Percentiles rank a stretch among this genome's conserved stretches.
Conservation (phyloP, 2,888 invertebrate genomes). For the Myopa testacea region DNA sequence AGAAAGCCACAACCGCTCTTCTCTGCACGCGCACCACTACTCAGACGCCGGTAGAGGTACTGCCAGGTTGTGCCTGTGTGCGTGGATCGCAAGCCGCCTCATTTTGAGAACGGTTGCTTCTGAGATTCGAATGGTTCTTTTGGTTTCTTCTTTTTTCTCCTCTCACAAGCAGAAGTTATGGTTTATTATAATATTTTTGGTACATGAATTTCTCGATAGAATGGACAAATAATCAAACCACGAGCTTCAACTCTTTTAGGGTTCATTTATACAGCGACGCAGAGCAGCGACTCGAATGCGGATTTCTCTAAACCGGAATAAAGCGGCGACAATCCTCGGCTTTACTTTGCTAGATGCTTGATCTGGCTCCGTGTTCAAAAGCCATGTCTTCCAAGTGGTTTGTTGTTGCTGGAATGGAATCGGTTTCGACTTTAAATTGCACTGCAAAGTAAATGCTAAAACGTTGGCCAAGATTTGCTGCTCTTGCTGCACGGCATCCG, state of each 20-base stretch:
- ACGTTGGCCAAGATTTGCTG: not conserved
- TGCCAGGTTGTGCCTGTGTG: conserved; percentile 37
- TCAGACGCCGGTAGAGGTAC: conserved; percentile 33
- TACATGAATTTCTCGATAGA: no score
- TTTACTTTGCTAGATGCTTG: no score
- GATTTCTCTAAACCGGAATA: no score
- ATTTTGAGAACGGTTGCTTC: conserved; percentile 11
- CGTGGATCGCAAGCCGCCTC: conserved; percentile 36
- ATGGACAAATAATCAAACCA: no score
- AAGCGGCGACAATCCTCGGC: no score
- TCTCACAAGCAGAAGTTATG: not conserved
- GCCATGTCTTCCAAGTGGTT: no score
- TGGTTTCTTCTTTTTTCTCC: conserved; percentile 34
- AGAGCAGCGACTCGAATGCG: no score
- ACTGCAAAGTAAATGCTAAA: not conserved
- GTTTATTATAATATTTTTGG: not conserved
- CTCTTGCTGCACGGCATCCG: not conserved
- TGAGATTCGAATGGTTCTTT: not conserved
- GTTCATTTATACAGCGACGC: no score
- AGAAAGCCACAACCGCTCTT: not conserved
- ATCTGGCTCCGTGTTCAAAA: no score
- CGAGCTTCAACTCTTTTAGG: no score
- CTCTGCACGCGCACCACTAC: not conserved
- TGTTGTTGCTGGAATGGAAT: no score
- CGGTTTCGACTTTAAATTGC: no score